phyloP scores from a whole-genome alignment of 2,888 invertebrate species.

The Coelogynopora nodosa region DNA sequence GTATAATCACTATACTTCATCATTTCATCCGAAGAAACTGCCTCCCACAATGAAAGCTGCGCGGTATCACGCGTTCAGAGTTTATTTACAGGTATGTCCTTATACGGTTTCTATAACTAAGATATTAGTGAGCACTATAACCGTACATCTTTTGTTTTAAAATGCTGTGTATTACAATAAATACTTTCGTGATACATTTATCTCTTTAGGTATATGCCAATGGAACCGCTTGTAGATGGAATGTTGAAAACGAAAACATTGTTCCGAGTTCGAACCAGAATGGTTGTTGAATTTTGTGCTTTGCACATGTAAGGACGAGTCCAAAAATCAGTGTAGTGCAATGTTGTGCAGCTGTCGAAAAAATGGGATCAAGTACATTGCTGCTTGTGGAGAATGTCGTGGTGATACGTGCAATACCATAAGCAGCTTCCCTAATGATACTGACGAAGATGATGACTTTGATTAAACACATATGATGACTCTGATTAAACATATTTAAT shows the following conservation, averaged over 20 bases:
- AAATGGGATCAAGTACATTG: background rate
- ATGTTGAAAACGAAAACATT: constrained; percentile 5
- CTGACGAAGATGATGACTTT: background rate
- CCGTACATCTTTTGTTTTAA: constrained; percentile 7
- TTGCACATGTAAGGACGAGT: background rate
- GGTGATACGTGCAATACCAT: background rate
- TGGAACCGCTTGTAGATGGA: background rate
- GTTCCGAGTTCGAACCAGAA: background rate
- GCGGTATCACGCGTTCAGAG: background rate
- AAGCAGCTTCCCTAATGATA: background rate
- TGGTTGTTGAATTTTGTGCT: background rate
- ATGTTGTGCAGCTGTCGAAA: background rate
- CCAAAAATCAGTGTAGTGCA: background rate
- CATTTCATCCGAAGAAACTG: background rate
- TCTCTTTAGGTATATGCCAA: background rate
- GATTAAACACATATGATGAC: background rate
- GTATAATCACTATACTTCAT: background rate
- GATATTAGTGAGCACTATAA: background rate
- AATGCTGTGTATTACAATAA: background rate
- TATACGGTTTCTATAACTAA: background rate
- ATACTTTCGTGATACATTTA: background rate
- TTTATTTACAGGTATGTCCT: background rate
- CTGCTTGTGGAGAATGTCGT: background rate
- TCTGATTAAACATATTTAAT: no score
- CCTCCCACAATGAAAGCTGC: background rate